Evolutionary conservation across 2,888 invertebrate genomes (phyloP), one percentile per base, ranked within the genome.

Genomic region (Nycteola revayana): DNA sequence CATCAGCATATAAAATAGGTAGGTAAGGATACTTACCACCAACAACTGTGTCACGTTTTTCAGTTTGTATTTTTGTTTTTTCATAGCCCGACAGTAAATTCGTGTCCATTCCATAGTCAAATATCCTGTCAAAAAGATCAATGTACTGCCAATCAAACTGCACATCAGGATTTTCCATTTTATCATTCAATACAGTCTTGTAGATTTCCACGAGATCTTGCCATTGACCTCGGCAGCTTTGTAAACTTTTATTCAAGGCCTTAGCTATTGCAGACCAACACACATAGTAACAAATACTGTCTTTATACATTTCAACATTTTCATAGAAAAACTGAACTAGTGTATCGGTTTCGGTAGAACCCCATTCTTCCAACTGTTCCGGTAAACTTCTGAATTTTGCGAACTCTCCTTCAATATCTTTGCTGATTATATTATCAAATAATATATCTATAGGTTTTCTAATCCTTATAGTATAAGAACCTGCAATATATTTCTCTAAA

Each of bases 101-200:
- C 0, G 57, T 59, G 34, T 86, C 81, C 80, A 82, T 86, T 0
- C 88, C 88, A 48, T 84, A 86, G 41, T 86, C 84, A 59, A 86
- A 87, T 41, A 88, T 81, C 26, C 75, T 74, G 45, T 88, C 88
- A 66, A 88, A 87, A 25, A 81, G 39, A 7, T 88, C 85, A 25
- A 85, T 86, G 36, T 87, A 88, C 9, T 77, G 58, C 88, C 88
- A 88, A 46, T 84, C 78, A 4, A 88, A 82, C 42, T 80, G 73
- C 71, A 81, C 67, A 28, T 85, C 85, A 0, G 86, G 68, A 47
- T 85, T 66, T 28, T 87, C 83, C 39, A 79, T 84, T 36, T 88
- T 88, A 31, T 84, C 80, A 8, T 75, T 61, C 22, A 87, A 57
- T 29, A 83, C 75, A 1, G 66, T 60, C 28, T 74, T 77, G 26